Conservation (phyloP, 2,113 vertebrate genomes). For the Gavialis gangeticus region DNA sequence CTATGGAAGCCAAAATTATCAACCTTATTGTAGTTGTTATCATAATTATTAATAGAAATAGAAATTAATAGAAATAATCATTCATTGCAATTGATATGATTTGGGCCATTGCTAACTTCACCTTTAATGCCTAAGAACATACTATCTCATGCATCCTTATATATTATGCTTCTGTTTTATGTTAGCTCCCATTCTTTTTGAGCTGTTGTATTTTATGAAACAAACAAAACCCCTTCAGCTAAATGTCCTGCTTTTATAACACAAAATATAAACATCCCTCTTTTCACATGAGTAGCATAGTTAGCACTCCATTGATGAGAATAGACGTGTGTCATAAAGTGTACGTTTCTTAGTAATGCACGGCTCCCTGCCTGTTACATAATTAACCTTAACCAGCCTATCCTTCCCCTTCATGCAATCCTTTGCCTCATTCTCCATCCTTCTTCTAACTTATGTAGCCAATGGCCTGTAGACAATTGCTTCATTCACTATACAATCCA, state of each 20-base stretch:
- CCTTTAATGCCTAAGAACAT: slow-evolving; percentile 35
- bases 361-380: fast-evolving
- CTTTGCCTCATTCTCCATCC: fast-evolving
- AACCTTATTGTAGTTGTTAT: slow-evolving; percentile 18
- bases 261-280: not conserved
- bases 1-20: slow-evolving; percentile 13
- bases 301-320: not conserved
- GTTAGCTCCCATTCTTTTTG: not conserved
- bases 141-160: not conserved
- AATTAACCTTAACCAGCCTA: not conserved
- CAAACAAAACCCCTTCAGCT: not conserved
- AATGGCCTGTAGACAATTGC: not conserved
- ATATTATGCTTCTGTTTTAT: not conserved
- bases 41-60: slow-evolving; percentile 28
- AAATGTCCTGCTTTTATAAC: not conserved
- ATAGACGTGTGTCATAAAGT: not conserved
- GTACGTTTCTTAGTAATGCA: fast-evolving
- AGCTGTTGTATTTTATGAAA: not conserved
- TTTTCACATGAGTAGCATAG: not conserved
- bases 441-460: not conserved
- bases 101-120: slow-evolving; percentile 35
- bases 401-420: not conserved
- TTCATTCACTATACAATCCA: not conserved
- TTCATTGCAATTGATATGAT: slow-evolving; percentile 44
- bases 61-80: slow-evolving; percentile 58